These are phyloP conservation scores for Baryphthengus martii DNA, from an alignment of 2,113 vertebrate genomes.

Conservation along the genomic window DNA sequence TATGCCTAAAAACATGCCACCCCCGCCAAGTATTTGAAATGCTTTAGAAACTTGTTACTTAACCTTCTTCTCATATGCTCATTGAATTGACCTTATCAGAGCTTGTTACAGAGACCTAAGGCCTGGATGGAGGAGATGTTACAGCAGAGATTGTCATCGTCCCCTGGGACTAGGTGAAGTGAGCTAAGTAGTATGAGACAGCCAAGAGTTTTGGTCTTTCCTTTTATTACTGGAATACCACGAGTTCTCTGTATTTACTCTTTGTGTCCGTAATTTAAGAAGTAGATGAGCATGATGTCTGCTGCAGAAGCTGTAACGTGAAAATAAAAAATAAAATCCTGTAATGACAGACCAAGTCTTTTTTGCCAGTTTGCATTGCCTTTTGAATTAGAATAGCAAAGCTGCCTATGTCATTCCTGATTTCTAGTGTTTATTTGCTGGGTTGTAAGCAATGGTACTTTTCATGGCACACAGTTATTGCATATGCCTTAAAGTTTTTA, in stretches of 20 bases:
- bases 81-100: not conserved
- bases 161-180: not conserved
- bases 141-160: not conserved
- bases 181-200: not conserved
- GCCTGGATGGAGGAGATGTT: not conserved
- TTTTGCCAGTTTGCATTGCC: not conserved
- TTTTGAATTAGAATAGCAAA: not conserved
- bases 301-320: not conserved
- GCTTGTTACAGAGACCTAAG: not conserved
- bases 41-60: not conserved
- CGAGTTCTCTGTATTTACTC: not conserved
- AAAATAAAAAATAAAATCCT: not conserved
- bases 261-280: not conserved
- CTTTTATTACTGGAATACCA: not conserved
- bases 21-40: not conserved
- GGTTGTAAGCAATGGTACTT: not conserved
- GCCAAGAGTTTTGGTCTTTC: not conserved
- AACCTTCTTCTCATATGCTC: not conserved
- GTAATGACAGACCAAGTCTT: not conserved
- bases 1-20: not conserved
- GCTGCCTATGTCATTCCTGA: not conserved
- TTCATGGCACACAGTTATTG: not conserved
- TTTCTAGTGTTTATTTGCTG: not conserved
- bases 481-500: not conserved
- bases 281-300: not conserved